A percentile compares a stretch with the other conserved stretches of the same genome.
These are phyloP conservation scores for Semibalanus balanoides DNA, from an alignment of 1,140 invertebrate genomes.

Conservation along the genomic window DNA sequence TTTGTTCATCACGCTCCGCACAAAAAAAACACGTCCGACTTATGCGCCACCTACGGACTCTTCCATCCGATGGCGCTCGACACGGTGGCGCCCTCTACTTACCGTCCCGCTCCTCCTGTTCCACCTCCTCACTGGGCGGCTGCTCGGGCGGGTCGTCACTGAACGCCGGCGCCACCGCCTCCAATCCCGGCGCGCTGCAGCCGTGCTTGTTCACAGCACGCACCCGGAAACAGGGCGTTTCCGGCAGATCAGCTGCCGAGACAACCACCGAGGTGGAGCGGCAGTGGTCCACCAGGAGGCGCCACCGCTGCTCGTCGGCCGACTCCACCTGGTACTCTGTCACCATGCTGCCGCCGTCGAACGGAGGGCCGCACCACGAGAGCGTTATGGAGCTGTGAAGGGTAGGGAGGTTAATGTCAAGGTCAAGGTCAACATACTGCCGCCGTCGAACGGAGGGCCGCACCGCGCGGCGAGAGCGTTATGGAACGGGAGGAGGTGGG, in stretches of 20 bases:
- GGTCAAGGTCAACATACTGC: constrained; percentile 63
- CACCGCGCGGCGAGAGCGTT: constrained; percentile 62
- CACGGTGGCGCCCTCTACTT: constrained; percentile 14
- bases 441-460: constrained; percentile 68
- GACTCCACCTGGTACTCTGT: constrained; percentile 68
- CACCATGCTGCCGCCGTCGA: constrained; percentile 70
- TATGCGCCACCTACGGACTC: too few relatives aligned
- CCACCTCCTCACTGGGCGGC: constrained; percentile 9
- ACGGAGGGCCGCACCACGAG: constrained; percentile 63
- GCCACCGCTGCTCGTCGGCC: constrained; percentile 23
- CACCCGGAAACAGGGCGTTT: constrained; percentile 39
- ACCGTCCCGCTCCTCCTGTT: constrained; percentile 26
- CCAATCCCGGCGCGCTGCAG: constrained; percentile 56
- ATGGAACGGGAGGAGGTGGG: not conserved
- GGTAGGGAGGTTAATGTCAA: constrained; percentile 26
- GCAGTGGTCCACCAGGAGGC: not conserved
- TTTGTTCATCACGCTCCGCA: too few relatives aligned
- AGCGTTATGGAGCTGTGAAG: constrained; percentile 30
- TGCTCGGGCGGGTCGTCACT: constrained; percentile 8
- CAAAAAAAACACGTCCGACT: too few relatives aligned
- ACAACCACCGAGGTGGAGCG: constrained; percentile 11
- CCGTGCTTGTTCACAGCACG: constrained; percentile 45
- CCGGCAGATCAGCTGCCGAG: constrained; percentile 13
- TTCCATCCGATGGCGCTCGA: too few relatives aligned
- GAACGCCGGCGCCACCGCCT: constrained; percentile 36